These are phyloP conservation scores for Rana temporaria DNA, from an alignment of 2,113 vertebrate genomes.

Conservation along the genomic window DNA sequence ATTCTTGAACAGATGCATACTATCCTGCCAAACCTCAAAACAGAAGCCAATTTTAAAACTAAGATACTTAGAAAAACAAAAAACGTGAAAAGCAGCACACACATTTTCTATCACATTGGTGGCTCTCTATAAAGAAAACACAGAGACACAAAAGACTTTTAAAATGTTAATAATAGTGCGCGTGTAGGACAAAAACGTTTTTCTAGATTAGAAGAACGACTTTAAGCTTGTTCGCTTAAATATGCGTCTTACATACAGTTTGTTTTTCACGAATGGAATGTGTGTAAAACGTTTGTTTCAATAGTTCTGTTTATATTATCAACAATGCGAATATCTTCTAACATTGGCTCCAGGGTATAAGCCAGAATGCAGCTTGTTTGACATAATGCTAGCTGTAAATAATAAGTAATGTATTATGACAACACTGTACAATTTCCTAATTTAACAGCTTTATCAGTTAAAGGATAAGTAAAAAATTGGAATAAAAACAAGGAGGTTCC, in stretches of 20 bases:
- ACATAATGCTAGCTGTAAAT: constrained; percentile 6
- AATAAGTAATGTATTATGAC: constrained; percentile 22
- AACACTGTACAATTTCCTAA: constrained; percentile 10
- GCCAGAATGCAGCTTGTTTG: background rate
- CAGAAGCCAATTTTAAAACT: background rate
- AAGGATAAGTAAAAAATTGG: too few species aligned
- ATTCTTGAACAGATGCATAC: constrained; percentile 6
- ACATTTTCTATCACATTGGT: constrained; percentile 25
- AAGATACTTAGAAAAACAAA: constrained; percentile 16
- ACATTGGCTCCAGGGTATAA: background rate
- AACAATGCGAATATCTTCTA: background rate
- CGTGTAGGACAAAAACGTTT: constrained; percentile 30
- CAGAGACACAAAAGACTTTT: constrained; percentile 31
- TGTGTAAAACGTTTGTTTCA: background rate
- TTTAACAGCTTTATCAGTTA: background rate
- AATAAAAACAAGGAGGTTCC: background rate
- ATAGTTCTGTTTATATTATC: constrained; percentile 11
- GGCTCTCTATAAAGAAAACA: constrained; percentile 10
- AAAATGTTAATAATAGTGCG: background rate
- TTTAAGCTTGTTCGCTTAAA: background rate
- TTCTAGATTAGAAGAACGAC: background rate
- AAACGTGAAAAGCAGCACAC: background rate
- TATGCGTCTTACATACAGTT: background rate
- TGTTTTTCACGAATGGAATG: background rate
- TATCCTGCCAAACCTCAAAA: constrained; percentile 26